Percentiles rank a stretch among this genome's conserved stretches.
phyloP scores from a whole-genome alignment of 2,797 vertebrate genomes.

The Liparis tanakae region DNA sequence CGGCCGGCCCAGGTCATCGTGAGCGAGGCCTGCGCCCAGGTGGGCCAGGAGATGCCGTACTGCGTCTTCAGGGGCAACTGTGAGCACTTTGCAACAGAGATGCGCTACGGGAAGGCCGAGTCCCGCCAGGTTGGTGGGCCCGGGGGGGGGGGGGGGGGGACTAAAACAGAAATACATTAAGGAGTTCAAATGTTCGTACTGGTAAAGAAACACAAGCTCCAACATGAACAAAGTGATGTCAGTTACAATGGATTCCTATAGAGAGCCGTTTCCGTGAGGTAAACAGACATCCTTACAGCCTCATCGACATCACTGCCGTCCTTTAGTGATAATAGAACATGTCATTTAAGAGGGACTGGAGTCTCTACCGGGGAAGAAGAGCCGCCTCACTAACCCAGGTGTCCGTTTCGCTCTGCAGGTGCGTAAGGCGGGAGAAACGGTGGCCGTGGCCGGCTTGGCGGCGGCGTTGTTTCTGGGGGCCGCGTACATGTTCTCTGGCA shows the following conservation, averaged over 20 bases:
- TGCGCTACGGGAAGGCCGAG: slow-evolving; percentile 86
- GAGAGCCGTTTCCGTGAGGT: neutral
- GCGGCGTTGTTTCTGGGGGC: slow-evolving; percentile 31
- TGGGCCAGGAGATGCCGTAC: slow-evolving; percentile 80
- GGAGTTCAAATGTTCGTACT: neutral
- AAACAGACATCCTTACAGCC: neutral
- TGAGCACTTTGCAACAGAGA: slow-evolving; percentile 89
- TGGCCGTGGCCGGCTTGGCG: slow-evolving; percentile 16
- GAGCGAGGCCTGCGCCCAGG: slow-evolving; percentile 68
- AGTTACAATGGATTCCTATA: neutral
- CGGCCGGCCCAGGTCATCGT: slow-evolving; percentile 70
- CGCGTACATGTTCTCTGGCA: slow-evolving; percentile 60
- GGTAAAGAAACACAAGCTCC: neutral
- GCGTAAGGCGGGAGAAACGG: slow-evolving; percentile 52
- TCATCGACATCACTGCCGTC: neutral
- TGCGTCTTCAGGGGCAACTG: slow-evolving; percentile 86
- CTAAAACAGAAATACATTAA: neutral
- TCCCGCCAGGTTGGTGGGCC: slow-evolving; percentile 83
- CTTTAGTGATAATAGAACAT: neutral
- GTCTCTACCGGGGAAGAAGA: neutral
- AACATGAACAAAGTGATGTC: neutral
- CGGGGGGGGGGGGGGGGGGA: neutral
- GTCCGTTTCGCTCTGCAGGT: slow-evolving; percentile 66
- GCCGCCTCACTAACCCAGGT: neutral
- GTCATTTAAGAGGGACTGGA: neutral